phyloP scores from a whole-genome alignment of 2,113 vertebrate species.

The Chaetura pelagica region DNA sequence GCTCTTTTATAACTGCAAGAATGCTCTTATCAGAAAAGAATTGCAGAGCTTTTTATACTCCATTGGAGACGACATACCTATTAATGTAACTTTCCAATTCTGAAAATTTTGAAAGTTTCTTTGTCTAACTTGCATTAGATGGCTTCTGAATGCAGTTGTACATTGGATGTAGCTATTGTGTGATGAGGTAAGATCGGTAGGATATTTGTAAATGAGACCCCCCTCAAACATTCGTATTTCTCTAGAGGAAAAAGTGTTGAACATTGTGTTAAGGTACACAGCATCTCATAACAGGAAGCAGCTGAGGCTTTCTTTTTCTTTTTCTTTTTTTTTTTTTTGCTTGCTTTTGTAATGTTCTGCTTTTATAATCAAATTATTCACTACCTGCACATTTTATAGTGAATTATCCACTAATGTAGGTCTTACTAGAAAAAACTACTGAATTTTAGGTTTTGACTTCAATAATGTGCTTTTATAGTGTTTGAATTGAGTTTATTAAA shows the following conservation, averaged over 20 bases:
- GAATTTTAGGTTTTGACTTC: background rate
- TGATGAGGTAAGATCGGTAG: background rate
- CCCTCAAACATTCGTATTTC: accelerated
- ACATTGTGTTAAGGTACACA: background rate
- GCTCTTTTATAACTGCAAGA: background rate
- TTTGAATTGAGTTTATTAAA: background rate
- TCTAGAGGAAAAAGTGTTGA: background rate
- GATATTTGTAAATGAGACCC: background rate
- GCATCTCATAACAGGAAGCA: background rate
- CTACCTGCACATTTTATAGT: background rate
- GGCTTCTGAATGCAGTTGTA: background rate
- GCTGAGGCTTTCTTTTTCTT: background rate
- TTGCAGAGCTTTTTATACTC: background rate
- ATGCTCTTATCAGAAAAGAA: background rate
- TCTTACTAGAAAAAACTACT: background rate
- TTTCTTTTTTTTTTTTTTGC: background rate
- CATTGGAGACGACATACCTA: background rate
- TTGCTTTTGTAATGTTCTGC: background rate
- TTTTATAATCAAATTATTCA: background rate
- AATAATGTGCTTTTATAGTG: background rate
- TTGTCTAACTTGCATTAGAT: background rate
- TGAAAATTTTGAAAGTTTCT: background rate
- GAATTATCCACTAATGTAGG: background rate
- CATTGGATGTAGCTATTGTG: background rate
- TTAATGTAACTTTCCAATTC: background rate